Base-by-base conservation (phyloP, 2,888 invertebrate species). In the Thereva unica region DNA sequence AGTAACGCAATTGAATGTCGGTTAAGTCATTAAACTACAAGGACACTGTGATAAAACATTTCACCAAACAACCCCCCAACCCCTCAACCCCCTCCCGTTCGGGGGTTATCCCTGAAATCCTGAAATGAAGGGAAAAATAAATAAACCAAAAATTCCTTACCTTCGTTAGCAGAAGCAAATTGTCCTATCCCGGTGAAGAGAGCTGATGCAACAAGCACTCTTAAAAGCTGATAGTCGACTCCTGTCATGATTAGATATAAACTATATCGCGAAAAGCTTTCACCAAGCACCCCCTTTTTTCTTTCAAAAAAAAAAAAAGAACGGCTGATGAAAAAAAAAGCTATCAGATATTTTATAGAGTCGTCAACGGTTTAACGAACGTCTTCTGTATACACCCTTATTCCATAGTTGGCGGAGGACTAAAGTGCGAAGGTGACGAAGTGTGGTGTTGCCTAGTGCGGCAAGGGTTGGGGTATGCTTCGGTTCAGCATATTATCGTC, bases 201-300 rank as follows among this genome's bases (percentile, higher is more conserved):
- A 64, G 55, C 38, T 5, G 47, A 45, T 64, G 64, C 54, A 55
- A 64, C 44, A 55, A 64, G 54, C 64, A 53, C 45, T 64, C 47
- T 55, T 47, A 55, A 64, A 54, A 54, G 45, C 44, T 55, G 54
- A 64, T 55, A 40, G 44, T 23, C 34, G 23, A 10, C 12, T 47
- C 38, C 54, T 47, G 38, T 54, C 64, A 64, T 64, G 54, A 64
- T 64, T 64, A 64, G 64, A 64, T 68, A 61, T 57, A 55, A 73
- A 78, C 75, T 72, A 72, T 73, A 74, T 71, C 75, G 71, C 73
- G 74, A 75, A 74, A 73, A 72, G 75, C 75, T 74, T 50, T 61
- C 41, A 8, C 9, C 23, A 50, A 61, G 61, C 41, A 49, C 61
- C 50, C 61, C 23, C 23, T 23, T 23, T 23, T 23, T 23, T 23